Evolutionary conservation across 2,113 vertebrate genomes (phyloP).

Genomic region (Dasyurus viverrinus): DNA sequence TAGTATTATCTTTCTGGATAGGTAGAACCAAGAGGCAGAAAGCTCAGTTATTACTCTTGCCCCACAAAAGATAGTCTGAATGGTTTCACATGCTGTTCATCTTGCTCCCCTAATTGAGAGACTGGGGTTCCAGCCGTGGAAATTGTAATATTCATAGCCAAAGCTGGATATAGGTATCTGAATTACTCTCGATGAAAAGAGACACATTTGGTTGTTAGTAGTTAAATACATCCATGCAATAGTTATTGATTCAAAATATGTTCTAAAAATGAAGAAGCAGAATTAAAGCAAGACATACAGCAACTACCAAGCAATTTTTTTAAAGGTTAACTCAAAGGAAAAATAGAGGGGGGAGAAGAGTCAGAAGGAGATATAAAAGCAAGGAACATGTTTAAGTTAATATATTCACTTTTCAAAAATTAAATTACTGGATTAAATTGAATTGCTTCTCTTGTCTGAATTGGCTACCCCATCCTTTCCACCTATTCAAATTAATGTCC

Average conservation of each 20-base stretch:
- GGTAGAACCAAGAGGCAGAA: background rate
- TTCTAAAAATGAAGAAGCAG: background rate
- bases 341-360: background rate
- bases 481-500: background rate
- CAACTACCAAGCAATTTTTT: background rate
- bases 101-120: background rate
- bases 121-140: background rate
- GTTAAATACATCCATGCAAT: background rate
- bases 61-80: background rate
- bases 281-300: background rate
- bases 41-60: background rate
- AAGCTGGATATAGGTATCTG: background rate
- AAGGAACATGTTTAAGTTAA: background rate
- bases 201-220: background rate
- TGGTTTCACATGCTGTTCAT: background rate
- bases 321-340: background rate
- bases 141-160: background rate
- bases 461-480: background rate
- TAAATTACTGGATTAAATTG: background rate
- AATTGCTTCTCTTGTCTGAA: background rate
- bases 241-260: background rate
- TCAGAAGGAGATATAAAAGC: background rate
- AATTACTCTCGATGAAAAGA: background rate
- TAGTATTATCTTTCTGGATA: constrained; percentile 11
- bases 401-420: background rate